Evolutionary conservation across 2,888 invertebrate species (phyloP).

Genomic region (Keiferia lycopersicella): DNA sequence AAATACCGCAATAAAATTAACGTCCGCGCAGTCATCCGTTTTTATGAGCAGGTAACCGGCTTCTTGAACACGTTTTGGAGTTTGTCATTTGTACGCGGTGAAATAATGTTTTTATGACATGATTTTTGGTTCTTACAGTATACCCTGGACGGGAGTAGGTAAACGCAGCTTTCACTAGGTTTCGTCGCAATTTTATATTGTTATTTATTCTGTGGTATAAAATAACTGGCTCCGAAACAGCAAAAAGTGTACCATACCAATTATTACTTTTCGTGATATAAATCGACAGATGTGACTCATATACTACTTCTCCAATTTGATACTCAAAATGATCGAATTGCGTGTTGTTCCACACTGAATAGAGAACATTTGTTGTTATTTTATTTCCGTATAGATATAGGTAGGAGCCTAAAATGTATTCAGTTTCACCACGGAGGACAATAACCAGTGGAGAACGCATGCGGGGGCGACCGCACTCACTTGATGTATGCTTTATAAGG

Average conservation of each 20-base stretch:
- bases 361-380: neutral
- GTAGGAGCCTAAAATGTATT: neutral
- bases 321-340: slow-evolving; percentile 11
- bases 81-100: too few relatives aligned
- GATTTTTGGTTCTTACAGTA: too few relatives aligned
- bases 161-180: too few relatives aligned
- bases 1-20: neutral
- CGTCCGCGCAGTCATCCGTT: too few relatives aligned
- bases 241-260: neutral
- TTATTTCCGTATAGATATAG: neutral
- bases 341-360: neutral
- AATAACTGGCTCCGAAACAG: neutral
- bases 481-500: too few relatives aligned
- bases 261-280: neutral
- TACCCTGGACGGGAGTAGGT: too few relatives aligned
- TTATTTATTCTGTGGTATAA: neutral
- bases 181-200: neutral
- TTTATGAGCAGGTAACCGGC: neutral
- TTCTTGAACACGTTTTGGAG: neutral
- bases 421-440: too few relatives aligned
- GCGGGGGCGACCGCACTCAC: too few relatives aligned
- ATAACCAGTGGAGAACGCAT: too few relatives aligned
- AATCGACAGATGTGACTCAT: neutral
- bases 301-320: slow-evolving; percentile 11
- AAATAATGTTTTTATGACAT: too few relatives aligned